These are phyloP conservation scores for Taxidea taxus DNA, from an alignment of 2,113 vertebrate species.

Conservation along the genomic window DNA sequence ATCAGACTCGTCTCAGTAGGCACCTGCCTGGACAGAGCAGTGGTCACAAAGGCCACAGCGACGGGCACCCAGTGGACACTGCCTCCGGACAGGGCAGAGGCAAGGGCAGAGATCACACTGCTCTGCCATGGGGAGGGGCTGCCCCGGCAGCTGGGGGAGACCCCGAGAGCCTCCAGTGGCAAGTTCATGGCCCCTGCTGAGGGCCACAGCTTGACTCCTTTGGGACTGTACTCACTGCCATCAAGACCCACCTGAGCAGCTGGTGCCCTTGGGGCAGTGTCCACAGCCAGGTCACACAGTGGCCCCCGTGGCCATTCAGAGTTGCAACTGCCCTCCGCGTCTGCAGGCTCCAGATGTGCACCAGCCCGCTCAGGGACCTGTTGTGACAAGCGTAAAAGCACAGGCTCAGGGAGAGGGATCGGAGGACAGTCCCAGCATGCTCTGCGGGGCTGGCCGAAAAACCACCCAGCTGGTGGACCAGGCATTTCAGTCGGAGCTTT, in stretches of 20 bases:
- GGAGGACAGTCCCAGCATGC: not conserved
- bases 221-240: not conserved
- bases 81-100: not conserved
- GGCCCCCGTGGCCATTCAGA: slow-evolving; percentile 89
- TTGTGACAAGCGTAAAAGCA: not conserved
- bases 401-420: not conserved
- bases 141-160: not conserved
- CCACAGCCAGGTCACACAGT: slow-evolving; percentile 89
- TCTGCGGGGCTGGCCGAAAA: not conserved
- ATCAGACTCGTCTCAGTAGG: not conserved
- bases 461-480: no score
- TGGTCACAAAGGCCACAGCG: not conserved
- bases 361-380: slow-evolving; percentile 89
- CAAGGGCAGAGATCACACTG: not conserved
- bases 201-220: not conserved
- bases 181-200: not conserved
- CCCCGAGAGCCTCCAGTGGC: not conserved
- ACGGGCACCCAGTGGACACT: not conserved
- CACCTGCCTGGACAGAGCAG: not conserved
- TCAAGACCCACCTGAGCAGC: slow-evolving; percentile 89
- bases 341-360: slow-evolving; percentile 94
- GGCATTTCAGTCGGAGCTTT: no score
- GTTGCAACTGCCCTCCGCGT: slow-evolving; percentile 83
- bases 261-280: slow-evolving; percentile 76
- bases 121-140: not conserved